These are phyloP conservation scores for Astropecten irregularis DNA, from an alignment of 53 echinoderm and acorn worm species.

Conservation along the genomic window DNA sequence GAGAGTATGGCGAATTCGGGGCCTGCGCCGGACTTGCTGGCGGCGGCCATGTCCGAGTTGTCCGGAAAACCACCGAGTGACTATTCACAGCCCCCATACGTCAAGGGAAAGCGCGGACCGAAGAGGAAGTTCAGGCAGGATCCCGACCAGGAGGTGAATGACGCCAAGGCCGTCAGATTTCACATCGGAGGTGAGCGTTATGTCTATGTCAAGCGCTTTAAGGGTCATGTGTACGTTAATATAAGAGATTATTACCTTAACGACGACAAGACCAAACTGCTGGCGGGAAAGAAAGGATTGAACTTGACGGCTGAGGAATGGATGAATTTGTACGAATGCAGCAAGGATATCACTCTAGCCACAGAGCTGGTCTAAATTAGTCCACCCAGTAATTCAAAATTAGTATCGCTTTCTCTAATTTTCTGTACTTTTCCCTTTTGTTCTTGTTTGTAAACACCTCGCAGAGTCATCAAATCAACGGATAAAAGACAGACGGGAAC, in stretches of 20 bases:
- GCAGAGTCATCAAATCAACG: not conserved
- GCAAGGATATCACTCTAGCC: not conserved
- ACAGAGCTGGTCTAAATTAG: not conserved
- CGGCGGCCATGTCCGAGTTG: not conserved
- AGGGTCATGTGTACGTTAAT: not conserved
- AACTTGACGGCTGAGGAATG: conserved; percentile 23
- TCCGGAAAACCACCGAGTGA: not conserved
- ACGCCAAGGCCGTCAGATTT: not conserved
- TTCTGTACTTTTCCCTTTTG: not conserved
- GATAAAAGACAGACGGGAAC: not conserved
- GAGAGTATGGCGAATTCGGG: not conserved
- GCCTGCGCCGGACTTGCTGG: not conserved
- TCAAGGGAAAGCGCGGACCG: not conserved
- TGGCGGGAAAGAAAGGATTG: not conserved
- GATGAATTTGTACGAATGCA: not conserved
- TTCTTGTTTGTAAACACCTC: no score
- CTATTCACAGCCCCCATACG: not conserved
- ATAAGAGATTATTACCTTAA: not conserved
- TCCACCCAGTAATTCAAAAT: no score
- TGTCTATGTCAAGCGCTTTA: conserved; percentile 37
- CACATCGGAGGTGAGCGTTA: no score
- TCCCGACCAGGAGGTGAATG: not conserved
- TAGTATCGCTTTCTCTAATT: not conserved
- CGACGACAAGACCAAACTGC: not conserved
- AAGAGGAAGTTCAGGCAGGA: not conserved